These are phyloP conservation scores for Smittia aterrima DNA, from an alignment of 2,888 invertebrate species.

Conservation along the genomic window DNA sequence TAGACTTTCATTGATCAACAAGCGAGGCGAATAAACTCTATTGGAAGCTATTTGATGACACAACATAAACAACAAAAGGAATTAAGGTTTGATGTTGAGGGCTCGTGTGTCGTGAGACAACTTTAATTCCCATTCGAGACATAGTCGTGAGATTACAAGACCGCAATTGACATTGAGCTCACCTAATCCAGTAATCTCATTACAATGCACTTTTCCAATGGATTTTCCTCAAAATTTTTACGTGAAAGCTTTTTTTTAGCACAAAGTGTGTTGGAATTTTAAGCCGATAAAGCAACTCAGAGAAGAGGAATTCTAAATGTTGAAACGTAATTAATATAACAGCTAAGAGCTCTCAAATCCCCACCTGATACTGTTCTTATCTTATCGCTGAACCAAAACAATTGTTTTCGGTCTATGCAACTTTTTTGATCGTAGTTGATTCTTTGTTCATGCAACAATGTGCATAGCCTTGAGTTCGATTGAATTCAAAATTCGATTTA, in stretches of 20 bases:
- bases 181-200: background rate
- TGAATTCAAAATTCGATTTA: background rate
- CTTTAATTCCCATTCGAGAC: background rate
- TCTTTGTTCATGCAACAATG: background rate
- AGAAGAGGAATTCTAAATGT: background rate
- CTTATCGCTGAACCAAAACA: background rate
- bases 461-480: background rate
- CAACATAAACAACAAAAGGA: background rate
- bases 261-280: background rate
- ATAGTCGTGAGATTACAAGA: slow-evolving; percentile 3
- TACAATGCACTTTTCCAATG: slow-evolving; percentile 9
- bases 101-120: background rate
- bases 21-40: background rate
- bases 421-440: background rate
- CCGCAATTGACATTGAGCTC: background rate
- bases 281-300: background rate
- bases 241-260: background rate
- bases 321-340: slow-evolving; percentile 12
- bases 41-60: slow-evolving; percentile 7
- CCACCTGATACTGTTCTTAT: background rate
- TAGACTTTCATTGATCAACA: slow-evolving; percentile 22
- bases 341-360: background rate
- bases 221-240: background rate
- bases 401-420: background rate
- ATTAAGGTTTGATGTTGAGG: background rate